Evolutionary conservation across 64 coral and sea anemone species (phyloP).

Genomic region (Stichodactyla mertensii): DNA sequence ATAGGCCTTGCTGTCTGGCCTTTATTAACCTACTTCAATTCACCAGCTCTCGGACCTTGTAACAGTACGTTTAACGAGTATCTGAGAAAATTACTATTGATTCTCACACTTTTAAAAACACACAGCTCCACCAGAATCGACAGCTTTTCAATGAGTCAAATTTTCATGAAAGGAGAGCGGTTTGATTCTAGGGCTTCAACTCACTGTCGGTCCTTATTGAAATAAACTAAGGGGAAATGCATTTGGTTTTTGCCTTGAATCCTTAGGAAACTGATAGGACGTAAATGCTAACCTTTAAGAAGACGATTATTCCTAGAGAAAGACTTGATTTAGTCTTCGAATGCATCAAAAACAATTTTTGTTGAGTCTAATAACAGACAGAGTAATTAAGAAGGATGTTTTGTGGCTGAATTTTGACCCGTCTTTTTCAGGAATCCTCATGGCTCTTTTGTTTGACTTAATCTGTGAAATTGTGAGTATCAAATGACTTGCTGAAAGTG

Average conservation of each 20-base stretch:
- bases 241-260: neutral
- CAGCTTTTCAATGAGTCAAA: neutral
- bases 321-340: neutral
- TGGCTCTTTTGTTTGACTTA: neutral
- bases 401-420: slow-evolving; percentile 16
- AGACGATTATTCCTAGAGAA: neutral
- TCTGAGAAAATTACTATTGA: too few species aligned
- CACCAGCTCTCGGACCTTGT: neutral
- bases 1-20: neutral
- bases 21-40: neutral
- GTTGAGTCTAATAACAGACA: neutral
- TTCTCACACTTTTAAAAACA: too few species aligned
- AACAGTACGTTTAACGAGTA: neutral
- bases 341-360: neutral
- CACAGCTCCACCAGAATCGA: neutral
- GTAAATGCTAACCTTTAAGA: neutral
- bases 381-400: neutral
- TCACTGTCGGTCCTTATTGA: neutral
- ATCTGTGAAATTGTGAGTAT: neutral
- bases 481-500: slow-evolving; percentile 1
- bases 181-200: neutral
- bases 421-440: neutral
- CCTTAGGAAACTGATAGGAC: neutral
- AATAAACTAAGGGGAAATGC: neutral
- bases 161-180: neutral